phyloP scores from a whole-genome alignment of 2,113 vertebrate genomes.

The Eulacestoma nigropectus region DNA sequence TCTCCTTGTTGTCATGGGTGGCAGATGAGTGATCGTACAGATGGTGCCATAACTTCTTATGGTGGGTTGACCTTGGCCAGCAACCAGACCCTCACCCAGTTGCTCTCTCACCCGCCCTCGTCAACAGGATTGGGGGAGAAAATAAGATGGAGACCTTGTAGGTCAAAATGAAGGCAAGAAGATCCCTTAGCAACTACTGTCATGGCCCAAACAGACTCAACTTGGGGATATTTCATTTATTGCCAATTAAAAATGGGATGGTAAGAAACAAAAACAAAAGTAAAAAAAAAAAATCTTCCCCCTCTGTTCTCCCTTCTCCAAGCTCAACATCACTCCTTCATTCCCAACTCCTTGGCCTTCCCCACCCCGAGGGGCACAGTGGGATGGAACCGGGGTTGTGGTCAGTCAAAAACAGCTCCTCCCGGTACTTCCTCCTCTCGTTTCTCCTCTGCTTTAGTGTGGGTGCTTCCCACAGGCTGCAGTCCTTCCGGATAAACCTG shows the following conservation, averaged over 20 bases:
- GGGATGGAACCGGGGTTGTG: background rate
- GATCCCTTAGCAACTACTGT: background rate
- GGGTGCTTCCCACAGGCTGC: background rate
- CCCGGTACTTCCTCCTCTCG: background rate
- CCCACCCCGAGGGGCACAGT: fast-evolving
- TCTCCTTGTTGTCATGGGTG: background rate
- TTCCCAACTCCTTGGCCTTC: background rate
- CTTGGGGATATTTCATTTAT: background rate
- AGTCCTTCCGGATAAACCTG: conserved; percentile 1
- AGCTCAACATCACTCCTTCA: background rate
- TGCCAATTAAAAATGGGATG: background rate
- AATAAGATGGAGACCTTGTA: background rate
- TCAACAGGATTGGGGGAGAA: background rate
- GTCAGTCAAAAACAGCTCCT: background rate
- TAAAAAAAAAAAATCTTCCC: background rate
- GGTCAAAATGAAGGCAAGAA: background rate
- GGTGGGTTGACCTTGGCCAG: background rate
- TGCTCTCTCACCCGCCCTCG: background rate
- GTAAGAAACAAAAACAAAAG: background rate
- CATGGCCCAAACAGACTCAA: background rate
- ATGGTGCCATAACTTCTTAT: fast-evolving
- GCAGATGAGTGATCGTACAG: background rate
- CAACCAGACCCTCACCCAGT: background rate
- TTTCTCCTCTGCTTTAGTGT: background rate
- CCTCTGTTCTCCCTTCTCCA: background rate